phyloP scores from a whole-genome alignment of 2,113 vertebrate genomes.

The Dryoscopus gambensis region DNA sequence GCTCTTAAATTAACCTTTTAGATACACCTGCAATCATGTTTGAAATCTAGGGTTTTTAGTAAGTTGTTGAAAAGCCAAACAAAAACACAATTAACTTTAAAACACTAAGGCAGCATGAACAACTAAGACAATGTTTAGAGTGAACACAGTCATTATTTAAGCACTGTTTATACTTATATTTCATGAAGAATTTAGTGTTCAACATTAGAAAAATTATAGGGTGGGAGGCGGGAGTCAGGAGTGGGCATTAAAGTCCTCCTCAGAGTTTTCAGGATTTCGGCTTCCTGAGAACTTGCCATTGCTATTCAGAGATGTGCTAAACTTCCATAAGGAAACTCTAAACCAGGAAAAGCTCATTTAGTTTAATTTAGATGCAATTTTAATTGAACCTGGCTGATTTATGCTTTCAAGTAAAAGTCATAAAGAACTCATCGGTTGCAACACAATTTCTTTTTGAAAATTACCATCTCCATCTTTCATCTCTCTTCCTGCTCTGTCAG shows the following conservation, averaged over 20 bases:
- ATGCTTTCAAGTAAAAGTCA: conserved; percentile 18
- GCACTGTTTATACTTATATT: not conserved
- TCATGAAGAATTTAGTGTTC: not conserved
- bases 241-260: not conserved
- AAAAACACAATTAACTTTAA: not conserved
- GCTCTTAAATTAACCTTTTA: not conserved
- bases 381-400: conserved; percentile 39
- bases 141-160: not conserved
- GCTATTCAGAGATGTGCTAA: not conserved
- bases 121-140: not conserved
- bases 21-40: not conserved
- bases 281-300: not conserved
- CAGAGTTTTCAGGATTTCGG: not conserved
- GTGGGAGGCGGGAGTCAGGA: not conserved
- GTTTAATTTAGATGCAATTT: conserved; percentile 27
- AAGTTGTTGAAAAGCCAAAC: not conserved
- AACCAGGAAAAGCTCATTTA: not conserved
- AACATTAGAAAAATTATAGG: not conserved
- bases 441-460: conserved; percentile 12
- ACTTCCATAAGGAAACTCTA: not conserved
- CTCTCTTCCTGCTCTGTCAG: conserved; percentile 14
- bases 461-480: not conserved
- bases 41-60: rapidly evolving
- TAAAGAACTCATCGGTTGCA: not conserved
- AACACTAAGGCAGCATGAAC: not conserved